Evolutionary conservation across 2,888 invertebrate genomes (phyloP).

Genomic region (Coleophora flavipennella): DNA sequence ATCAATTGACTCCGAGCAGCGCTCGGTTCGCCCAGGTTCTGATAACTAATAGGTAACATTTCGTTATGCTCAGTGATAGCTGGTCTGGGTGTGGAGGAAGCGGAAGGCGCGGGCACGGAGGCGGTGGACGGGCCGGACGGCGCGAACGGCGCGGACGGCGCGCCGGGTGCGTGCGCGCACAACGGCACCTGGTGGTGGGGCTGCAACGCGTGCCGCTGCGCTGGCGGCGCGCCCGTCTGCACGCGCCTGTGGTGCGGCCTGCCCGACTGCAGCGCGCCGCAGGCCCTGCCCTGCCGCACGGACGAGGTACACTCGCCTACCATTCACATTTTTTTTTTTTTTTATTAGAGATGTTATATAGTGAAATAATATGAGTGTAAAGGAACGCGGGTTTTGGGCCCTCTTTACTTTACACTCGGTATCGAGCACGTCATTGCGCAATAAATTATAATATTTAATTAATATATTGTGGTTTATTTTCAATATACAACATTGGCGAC

Average conservation of each 20-base stretch:
- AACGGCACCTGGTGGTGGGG: conserved; percentile 85
- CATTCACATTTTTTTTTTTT: no score
- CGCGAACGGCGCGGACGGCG: conserved; percentile 78
- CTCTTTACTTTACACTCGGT: no score
- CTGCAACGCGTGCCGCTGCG: conserved; percentile 91
- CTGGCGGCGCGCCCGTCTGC: conserved; percentile 78
- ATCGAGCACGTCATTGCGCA: no score
- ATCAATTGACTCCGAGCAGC: no score
- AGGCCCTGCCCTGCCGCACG: conserved; percentile 57
- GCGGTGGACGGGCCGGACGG: conserved; percentile 74
- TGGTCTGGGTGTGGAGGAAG: conserved; percentile 82
- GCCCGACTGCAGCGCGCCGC: conserved; percentile 81
- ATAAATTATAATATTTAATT: no score
- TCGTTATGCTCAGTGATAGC: conserved; percentile 38
- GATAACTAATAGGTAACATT: no score
- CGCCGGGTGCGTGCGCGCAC: conserved; percentile 64
- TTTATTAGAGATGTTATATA: no score
- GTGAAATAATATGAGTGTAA: no score
- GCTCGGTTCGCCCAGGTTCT: no score
- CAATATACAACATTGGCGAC: no score
- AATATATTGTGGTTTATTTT: no score
- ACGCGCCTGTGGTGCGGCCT: conserved; percentile 93
- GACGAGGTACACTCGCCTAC: conserved; percentile 58
- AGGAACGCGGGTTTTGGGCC: no score
- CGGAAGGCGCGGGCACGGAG: conserved; percentile 79